Evolutionary conservation across 1,140 invertebrate species (phyloP).

Genomic region (Aphelenchoides besseyi): DNA sequence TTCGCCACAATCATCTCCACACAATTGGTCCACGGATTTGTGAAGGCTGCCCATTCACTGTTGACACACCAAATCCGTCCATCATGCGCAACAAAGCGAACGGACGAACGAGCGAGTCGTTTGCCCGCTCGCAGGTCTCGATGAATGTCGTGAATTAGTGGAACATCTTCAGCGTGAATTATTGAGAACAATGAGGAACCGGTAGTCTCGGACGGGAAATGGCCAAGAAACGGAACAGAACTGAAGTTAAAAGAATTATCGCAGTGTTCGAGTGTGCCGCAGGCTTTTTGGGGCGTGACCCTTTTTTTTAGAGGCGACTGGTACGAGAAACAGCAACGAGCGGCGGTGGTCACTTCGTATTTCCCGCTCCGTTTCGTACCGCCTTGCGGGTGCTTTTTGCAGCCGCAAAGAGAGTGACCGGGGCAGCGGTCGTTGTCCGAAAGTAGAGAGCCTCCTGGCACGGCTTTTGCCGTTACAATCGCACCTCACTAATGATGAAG

Average conservation of each 20-base stretch:
- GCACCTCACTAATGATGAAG: background rate
- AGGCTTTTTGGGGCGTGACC: constrained; percentile 3
- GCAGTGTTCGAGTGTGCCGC: background rate
- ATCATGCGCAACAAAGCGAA: constrained; percentile 55
- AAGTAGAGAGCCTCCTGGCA: background rate
- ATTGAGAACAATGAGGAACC: constrained; percentile 57
- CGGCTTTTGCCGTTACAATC: background rate
- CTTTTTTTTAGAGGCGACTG: background rate
- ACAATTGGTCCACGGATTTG: constrained; percentile 86
- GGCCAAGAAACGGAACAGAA: constrained; percentile 58
- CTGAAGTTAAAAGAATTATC: constrained; percentile 35
- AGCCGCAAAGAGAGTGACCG: constrained; percentile 4
- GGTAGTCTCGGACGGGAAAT: constrained; percentile 58
- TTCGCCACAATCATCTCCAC: constrained; percentile 85
- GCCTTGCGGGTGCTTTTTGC: no score
- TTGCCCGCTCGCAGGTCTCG: constrained; percentile 33
- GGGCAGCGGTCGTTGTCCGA: background rate
- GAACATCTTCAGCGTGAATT: constrained; percentile 54
- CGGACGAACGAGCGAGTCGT: constrained; percentile 9
- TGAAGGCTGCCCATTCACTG: constrained; percentile 81
- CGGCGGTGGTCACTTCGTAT: constrained; percentile 2
- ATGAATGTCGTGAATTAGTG: constrained; percentile 51
- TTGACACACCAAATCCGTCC: constrained; percentile 26
- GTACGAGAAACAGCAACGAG: background rate
- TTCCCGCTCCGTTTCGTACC: background rate